Evolutionary conservation across 2,797 vertebrate species (phyloP).

Genomic region (Urocyon cinereoargenteus): DNA sequence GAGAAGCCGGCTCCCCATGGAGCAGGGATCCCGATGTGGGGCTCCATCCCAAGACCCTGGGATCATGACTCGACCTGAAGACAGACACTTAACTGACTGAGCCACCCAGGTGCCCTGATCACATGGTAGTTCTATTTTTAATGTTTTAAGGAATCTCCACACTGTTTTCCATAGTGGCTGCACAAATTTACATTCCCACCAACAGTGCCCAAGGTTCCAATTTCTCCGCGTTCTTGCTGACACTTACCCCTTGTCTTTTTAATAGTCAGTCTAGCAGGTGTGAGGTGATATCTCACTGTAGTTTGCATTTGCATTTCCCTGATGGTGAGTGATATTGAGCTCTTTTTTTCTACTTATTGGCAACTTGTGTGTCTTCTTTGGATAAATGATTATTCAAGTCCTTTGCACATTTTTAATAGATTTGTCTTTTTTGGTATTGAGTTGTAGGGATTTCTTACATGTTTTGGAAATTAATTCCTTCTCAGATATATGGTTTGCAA

Average conservation of each 20-base stretch:
- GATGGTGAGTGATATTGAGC: background rate
- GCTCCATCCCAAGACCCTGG: too few species aligned
- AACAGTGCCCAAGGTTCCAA: fast-evolving
- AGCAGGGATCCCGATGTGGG: too few species aligned
- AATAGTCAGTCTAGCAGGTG: background rate
- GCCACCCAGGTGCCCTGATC: background rate
- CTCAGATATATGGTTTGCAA: background rate
- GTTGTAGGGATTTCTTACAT: too few species aligned
- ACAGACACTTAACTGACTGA: too few species aligned
- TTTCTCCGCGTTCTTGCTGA: background rate
- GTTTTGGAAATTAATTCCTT: background rate
- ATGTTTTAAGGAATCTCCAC: too few species aligned
- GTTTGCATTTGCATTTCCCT: background rate
- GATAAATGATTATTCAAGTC: background rate
- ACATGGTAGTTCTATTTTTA: background rate
- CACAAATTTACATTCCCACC: too few species aligned
- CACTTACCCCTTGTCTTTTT: too few species aligned
- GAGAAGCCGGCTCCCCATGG: too few species aligned
- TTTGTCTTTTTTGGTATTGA: background rate
- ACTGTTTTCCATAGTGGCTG: background rate
- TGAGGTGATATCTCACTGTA: background rate
- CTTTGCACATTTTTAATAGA: background rate
- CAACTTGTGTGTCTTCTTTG: background rate
- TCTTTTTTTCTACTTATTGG: background rate
- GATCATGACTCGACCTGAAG: too few species aligned